Evolutionary conservation across 2,888 invertebrate species (phyloP).

Genomic region (Ashinkailepas kermadecensis): DNA sequence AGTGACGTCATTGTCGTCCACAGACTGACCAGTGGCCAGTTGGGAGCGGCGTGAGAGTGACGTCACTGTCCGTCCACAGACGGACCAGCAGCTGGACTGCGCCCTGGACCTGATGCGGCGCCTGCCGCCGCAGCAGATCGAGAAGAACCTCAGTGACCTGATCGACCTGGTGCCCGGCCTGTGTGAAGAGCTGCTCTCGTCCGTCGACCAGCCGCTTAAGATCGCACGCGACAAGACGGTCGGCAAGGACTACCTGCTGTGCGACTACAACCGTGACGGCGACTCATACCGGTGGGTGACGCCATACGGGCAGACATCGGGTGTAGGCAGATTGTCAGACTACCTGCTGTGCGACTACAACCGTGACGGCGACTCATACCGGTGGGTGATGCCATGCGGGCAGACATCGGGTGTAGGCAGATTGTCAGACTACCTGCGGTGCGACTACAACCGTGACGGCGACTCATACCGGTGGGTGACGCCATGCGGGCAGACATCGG

Average conservation of each 20-base stretch:
- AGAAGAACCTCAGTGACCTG: conserved; percentile 94
- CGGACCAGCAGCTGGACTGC: conserved; percentile 96
- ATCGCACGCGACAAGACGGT: conserved; percentile 85
- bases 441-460: conserved; percentile 98
- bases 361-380: conserved; percentile 96
- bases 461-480: conserved; percentile 76
- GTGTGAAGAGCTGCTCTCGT: conserved; percentile 92
- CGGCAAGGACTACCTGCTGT: conserved; percentile 93
- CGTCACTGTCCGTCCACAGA: conserved; percentile 43
- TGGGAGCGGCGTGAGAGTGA: too few species aligned
- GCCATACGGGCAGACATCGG: not conserved
- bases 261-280: conserved; percentile 98
- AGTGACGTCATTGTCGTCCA: too few species aligned
- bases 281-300: conserved; percentile 76
- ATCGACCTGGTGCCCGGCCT: conserved; percentile 93
- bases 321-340: conserved; percentile 50
- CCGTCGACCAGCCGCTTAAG: conserved; percentile 96
- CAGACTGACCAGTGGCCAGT: too few species aligned
- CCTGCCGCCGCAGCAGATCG: conserved; percentile 97
- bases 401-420: too few species aligned
- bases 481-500: not conserved
- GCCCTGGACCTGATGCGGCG: conserved; percentile 98
- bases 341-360: conserved; percentile 98
- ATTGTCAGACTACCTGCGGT: conserved; percentile 85
- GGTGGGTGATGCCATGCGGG: conserved; percentile 45